Base-by-base conservation (phyloP, 2,888 invertebrate species). In the Drosophila koepferae region DNA sequence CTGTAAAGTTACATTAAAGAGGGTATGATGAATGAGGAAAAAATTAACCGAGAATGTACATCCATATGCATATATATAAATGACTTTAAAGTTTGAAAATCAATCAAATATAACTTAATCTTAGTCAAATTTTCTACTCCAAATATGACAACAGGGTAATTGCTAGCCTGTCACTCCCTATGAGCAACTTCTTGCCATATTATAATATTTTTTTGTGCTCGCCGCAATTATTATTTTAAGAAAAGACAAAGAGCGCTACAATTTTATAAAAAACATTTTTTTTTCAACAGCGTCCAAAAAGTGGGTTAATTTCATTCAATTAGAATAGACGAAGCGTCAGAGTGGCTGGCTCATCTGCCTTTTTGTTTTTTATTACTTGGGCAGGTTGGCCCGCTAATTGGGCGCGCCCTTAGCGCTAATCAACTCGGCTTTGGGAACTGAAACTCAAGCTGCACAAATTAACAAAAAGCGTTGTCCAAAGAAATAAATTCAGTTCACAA, bases 251-350 rank as follows among this genome's bases (percentile, higher is more conserved):
- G 81, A 59, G 67, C 77, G 58, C 69, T 59, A 67, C 63, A 66
- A 61, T 67, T 67, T 55, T 54, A 68, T 60, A 70, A 23, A 1
- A 3, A 7, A 8, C 0, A n/a, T n/a, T n/a, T n/a, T n/a, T 72
- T 80, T 80, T 82, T 70, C 31, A 16, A 74, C 72, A 72, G 49
- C 66, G 75, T 63, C 81, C 67, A 71, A 74, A 76, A 87, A 85
- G 67, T 85, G 76, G 87, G 87, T 89, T 87, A 87, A 87, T 86
- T 80, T 79, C 78, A 87, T 87, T 89, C 85, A 87, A 85, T 89
- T 89, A 86, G 78, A 86, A 87, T 81, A 75, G 73, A 77, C 70
- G 68, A 3, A 54, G 51, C 12, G 34, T 5, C 38, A 12, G 77
- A 48, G 34, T 18, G 44, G n/a, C 48, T 49, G 48, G 23, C 41